Conservation (phyloP, 2,888 invertebrate species). For the Priocnemis perturbator region DNA sequence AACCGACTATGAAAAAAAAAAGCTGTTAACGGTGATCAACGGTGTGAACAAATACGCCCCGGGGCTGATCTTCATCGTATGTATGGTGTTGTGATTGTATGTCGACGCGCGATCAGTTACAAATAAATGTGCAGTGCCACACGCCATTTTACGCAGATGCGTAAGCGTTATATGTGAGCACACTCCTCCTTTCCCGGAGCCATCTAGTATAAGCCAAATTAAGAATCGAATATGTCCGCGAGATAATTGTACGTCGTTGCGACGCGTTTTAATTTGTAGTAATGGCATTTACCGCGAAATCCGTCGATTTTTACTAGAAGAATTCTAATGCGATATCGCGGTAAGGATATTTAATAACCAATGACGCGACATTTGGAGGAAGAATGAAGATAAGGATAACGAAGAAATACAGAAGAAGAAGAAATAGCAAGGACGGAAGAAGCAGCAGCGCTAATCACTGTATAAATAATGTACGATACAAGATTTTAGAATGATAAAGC, state of each 20-base stretch:
- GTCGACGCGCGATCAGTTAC: slow-evolving; percentile 32
- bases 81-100: slow-evolving; percentile 38
- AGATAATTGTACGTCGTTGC: slow-evolving; percentile 11
- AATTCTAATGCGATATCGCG: slow-evolving; percentile 46
- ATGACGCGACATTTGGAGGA: too few relatives aligned
- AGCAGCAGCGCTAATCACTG: slow-evolving; percentile 35
- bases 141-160: slow-evolving; percentile 30
- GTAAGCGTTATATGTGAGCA: slow-evolving; percentile 27
- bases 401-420: neutral
- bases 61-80: slow-evolving; percentile 14
- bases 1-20: neutral
- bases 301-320: slow-evolving; percentile 41
- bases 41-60: slow-evolving; percentile 5
- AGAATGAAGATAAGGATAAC: too few relatives aligned
- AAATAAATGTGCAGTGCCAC: slow-evolving; percentile 30
- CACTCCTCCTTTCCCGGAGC: slow-evolving; percentile 13
- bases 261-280: neutral
- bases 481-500: slow-evolving; percentile 35
- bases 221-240: slow-evolving; percentile 10
- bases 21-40: slow-evolving; percentile 1
- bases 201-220: slow-evolving; percentile 14
- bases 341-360: slow-evolving; percentile 30
- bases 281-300: neutral
- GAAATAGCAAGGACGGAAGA: slow-evolving; percentile 14
- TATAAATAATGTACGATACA: slow-evolving; percentile 60